phyloP scores from a whole-genome alignment of 2,888 invertebrate species.

The Troides aeacus region DNA sequence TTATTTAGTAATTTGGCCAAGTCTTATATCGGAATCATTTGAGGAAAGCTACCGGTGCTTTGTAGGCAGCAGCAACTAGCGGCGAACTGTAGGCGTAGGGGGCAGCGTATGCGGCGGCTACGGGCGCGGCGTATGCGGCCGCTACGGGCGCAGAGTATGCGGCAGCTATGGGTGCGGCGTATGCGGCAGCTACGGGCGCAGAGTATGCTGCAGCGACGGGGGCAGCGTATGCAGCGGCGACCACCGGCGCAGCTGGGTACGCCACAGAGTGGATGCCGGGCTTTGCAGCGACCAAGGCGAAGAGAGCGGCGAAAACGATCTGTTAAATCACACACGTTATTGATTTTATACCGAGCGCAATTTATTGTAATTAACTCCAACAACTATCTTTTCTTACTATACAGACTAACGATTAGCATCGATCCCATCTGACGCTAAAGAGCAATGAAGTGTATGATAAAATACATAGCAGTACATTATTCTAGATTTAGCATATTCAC shows the following conservation, averaged over 20 bases:
- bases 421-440: too few species aligned
- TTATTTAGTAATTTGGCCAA: neutral
- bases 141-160: conserved; percentile 62
- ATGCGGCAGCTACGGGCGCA: conserved; percentile 54
- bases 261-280: conserved; percentile 39
- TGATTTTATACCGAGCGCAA: neutral
- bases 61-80: conserved; percentile 22
- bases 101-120: conserved; percentile 43
- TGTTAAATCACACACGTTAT: conserved; percentile 37
- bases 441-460: too few species aligned
- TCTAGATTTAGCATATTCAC: too few species aligned
- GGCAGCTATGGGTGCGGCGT: conserved; percentile 51
- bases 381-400: too few species aligned
- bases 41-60: conserved; percentile 20
- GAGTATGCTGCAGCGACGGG: conserved; percentile 62
- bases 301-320: conserved; percentile 60
- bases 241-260: conserved; percentile 48
- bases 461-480: too few species aligned
- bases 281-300: too few species aligned
- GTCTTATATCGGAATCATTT: conserved; percentile 9
- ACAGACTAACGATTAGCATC: too few species aligned
- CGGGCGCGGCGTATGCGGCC: conserved; percentile 40
- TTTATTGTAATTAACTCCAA: too few species aligned
- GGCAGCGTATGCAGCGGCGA: conserved; percentile 57
- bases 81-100: conserved; percentile 38